A percentile compares a stretch with the other conserved stretches of the same genome.
Conservation (phyloP, 2,113 vertebrate genomes). For the Anser brachyrhynchus region DNA sequence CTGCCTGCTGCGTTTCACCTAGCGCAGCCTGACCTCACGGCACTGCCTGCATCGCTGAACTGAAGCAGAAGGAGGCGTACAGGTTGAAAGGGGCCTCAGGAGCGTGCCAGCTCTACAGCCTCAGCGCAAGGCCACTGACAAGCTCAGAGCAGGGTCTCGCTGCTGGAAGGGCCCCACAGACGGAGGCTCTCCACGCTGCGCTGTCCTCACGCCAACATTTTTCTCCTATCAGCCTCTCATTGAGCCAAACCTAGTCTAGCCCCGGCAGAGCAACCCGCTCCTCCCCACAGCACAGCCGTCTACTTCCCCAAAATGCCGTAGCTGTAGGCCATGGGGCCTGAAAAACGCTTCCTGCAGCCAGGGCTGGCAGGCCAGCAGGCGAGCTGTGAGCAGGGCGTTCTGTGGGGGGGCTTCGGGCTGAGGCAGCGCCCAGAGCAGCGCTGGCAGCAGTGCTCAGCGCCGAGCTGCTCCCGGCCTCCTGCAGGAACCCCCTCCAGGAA, state of each 20-base stretch:
- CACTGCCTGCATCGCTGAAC: fast-evolving
- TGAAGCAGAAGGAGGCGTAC: fast-evolving
- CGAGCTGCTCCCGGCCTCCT: no score
- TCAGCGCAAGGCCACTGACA: fast-evolving
- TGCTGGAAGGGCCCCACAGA: neutral
- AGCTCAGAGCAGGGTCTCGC: neutral
- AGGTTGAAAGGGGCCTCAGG: neutral
- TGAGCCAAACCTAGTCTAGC: neutral
- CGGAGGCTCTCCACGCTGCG: no score
- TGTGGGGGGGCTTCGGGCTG: fast-evolving
- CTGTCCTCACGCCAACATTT: fast-evolving
- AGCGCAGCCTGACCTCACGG: neutral
- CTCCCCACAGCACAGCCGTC: neutral
- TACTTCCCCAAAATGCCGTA: fast-evolving
- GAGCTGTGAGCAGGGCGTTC: fast-evolving
- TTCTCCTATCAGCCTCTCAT: neutral
- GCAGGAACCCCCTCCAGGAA: fast-evolving
- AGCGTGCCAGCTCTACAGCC: neutral
- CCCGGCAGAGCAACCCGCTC: neutral
- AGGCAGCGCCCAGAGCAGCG: neutral
- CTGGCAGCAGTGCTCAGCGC: neutral
- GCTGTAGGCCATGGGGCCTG: fast-evolving
- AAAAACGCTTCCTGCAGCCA: neutral
- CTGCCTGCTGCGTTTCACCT: neutral
- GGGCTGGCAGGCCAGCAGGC: fast-evolving